These are phyloP conservation scores for Lypha dubia DNA, from an alignment of 2,888 invertebrate genomes.

Conservation along the genomic window DNA sequence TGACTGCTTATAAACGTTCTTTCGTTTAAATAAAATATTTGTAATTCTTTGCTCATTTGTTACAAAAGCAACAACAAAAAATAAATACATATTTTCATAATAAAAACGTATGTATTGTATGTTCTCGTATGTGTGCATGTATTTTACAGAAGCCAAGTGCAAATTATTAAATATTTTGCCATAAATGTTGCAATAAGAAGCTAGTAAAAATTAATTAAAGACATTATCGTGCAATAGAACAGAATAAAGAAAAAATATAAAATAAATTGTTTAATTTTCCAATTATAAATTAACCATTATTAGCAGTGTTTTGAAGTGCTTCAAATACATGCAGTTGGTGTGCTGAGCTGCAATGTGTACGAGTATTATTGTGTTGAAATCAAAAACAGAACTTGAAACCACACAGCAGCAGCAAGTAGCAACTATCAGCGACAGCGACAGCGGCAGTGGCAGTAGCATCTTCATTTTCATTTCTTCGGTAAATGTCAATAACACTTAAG, in stretches of 20 bases:
- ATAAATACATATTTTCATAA: conserved; percentile 1
- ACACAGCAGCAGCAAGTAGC: background rate
- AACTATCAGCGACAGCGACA: background rate
- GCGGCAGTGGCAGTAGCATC: background rate
- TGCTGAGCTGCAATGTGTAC: background rate
- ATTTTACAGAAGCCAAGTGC: conserved; percentile 13
- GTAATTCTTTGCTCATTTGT: conserved; percentile 13
- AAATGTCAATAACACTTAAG: conserved; percentile 53
- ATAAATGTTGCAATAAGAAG: conserved; percentile 22
- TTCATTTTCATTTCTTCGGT: conserved; percentile 42
- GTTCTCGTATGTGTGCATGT: background rate
- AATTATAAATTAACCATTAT: conserved; percentile 42
- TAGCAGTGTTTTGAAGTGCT: conserved; percentile 13
- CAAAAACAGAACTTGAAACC: conserved; percentile 29
- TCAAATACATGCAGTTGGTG: background rate
- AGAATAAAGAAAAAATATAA: background rate
- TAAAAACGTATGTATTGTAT: background rate
- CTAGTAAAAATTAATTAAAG: conserved; percentile 44
- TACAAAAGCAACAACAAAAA: background rate
- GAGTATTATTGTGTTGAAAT: conserved; percentile 40
- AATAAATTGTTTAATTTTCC: conserved; percentile 27
- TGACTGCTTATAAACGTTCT: conserved; percentile 20
- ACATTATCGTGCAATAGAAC: conserved; percentile 11
- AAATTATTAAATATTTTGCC: conserved; percentile 50
- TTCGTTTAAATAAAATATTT: background rate